phyloP scores from a whole-genome alignment of 92 coral and sea anemone genomes.

The Diadumene lineata region DNA sequence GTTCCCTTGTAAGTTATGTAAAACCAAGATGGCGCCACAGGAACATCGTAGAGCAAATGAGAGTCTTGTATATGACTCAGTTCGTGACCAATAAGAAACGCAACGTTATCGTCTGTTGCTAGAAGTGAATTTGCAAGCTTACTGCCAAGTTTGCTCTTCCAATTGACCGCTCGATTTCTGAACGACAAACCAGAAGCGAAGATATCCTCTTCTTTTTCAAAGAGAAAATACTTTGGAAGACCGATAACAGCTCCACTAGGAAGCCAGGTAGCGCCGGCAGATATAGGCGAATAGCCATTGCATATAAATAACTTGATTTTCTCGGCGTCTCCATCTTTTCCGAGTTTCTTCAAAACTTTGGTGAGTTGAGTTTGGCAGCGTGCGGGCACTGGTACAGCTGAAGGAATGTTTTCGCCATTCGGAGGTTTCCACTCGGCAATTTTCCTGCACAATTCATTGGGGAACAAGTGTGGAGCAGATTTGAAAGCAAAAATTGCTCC shows the following conservation, averaged over 20 bases:
- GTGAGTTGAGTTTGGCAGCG: constrained; percentile 64
- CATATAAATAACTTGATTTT: constrained; percentile 80
- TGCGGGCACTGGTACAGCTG: constrained; percentile 51
- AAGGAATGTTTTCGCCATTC: constrained; percentile 8
- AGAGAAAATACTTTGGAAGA: constrained; percentile 75
- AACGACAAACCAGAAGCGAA: constrained; percentile 63
- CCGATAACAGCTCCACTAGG: constrained; percentile 96
- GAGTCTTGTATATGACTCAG: constrained; percentile 67
- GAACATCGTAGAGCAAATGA: constrained; percentile 61
- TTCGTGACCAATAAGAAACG: constrained; percentile 90
- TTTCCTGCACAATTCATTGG: constrained; percentile 52
- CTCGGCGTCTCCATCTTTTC: constrained; percentile 43
- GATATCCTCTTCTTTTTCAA: constrained; percentile 70
- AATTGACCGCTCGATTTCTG: constrained; percentile 51
- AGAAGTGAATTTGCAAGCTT: constrained; percentile 68
- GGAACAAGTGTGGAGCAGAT: constrained; percentile 74
- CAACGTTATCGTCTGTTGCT: constrained; percentile 75
- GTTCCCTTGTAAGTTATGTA: constrained; percentile 76
- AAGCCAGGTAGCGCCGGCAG: constrained; percentile 92
- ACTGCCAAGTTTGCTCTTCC: constrained; percentile 69
- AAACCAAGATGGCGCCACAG: constrained; percentile 79
- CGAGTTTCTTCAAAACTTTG: constrained; percentile 59
- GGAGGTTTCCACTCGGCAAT: constrained; percentile 55
- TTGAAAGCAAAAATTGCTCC: constrained; percentile 60
- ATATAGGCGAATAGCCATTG: constrained; percentile 72